Evolutionary conservation across 2,888 invertebrate species (phyloP).

Genomic region (Blastobasis lacticolella): DNA sequence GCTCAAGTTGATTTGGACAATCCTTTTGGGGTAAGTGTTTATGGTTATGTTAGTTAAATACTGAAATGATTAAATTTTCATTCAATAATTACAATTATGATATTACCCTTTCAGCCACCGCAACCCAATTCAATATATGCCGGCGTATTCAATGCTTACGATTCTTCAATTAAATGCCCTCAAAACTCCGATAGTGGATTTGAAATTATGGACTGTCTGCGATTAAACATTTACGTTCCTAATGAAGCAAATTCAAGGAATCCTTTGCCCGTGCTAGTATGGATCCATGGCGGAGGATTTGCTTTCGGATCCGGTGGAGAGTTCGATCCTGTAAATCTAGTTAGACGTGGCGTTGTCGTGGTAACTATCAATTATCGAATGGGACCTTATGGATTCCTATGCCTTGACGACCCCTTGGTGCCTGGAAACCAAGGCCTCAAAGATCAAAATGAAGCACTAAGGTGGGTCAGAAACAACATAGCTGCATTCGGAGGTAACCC

Average conservation of each 20-base stretch:
- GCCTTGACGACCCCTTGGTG: conserved; percentile 77
- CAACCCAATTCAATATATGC: conserved; percentile 35
- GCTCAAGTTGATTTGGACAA: conserved; percentile 20
- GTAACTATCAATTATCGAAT: conserved; percentile 60
- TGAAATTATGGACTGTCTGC: conserved; percentile 73
- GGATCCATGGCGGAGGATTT: conserved; percentile 59
- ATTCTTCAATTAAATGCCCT: conserved; percentile 46
- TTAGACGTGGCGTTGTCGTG: conserved; percentile 49
- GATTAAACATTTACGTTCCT: conserved; percentile 75
- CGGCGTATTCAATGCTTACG: conserved; percentile 45
- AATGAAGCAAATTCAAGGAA: conserved; percentile 40
- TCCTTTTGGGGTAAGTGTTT: conserved; percentile 26
- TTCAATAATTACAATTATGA: not conserved
- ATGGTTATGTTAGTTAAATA: not conserved
- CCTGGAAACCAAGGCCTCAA: conserved; percentile 82
- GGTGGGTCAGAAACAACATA: conserved; percentile 80
- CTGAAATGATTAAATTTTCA: not conserved
- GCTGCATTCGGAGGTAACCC: conserved; percentile 80
- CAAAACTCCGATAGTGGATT: conserved; percentile 23
- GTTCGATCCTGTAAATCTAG: conserved; percentile 39
- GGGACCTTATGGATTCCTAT: conserved; percentile 71
- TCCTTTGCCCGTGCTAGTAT: conserved; percentile 58
- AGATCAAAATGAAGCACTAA: conserved; percentile 79
- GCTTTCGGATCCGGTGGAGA: conserved; percentile 37
- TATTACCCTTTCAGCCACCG: conserved; percentile 36